These are phyloP conservation scores for Drosophila pallidifrons DNA, from an alignment of 1,140 invertebrate genomes.

Conservation along the genomic window DNA sequence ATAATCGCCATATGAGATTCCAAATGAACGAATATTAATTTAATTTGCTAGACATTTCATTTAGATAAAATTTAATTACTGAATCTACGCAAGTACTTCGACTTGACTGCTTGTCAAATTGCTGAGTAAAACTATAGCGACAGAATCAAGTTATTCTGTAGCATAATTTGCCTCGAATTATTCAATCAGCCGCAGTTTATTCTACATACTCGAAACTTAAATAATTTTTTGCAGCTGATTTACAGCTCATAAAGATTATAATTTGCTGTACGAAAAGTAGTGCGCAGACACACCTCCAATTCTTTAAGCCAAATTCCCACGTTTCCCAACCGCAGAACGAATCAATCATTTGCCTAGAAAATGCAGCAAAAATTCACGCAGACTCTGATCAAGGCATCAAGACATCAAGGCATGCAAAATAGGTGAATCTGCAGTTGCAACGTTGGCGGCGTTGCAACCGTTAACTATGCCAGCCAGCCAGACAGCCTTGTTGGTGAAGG, in stretches of 20 bases:
- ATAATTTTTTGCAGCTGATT: constrained; percentile 69
- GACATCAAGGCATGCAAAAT: constrained; percentile 48
- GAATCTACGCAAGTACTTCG: background rate
- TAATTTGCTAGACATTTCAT: too few species aligned
- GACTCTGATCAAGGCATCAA: constrained; percentile 2
- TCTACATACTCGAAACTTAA: constrained; percentile 28
- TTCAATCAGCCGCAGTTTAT: constrained; percentile 8
- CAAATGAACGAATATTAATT: too few species aligned
- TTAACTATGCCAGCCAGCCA: constrained; percentile 31
- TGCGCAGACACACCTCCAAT: constrained; percentile 71
- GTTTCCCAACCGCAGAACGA: constrained; percentile 71
- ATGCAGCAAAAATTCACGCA: constrained; percentile 17
- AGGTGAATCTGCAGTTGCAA: constrained; percentile 32
- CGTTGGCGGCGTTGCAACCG: constrained; percentile 44
- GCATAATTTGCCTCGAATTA: constrained; percentile 13
- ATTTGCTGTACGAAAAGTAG: constrained; percentile 69
- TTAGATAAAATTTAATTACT: background rate
- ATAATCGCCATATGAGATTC: too few species aligned
- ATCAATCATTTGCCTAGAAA: constrained; percentile 72
- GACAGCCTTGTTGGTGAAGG: constrained; percentile 1
- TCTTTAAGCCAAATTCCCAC: constrained; percentile 69
- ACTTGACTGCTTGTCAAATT: background rate
- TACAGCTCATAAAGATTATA: constrained; percentile 66
- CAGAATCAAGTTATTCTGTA: constrained; percentile 16
- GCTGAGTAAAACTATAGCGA: constrained; percentile 20